Percentiles rank a stretch among this genome's conserved stretches.
Conservation (phyloP, 2,888 invertebrate genomes). For the Limnephilus auricula region DNA sequence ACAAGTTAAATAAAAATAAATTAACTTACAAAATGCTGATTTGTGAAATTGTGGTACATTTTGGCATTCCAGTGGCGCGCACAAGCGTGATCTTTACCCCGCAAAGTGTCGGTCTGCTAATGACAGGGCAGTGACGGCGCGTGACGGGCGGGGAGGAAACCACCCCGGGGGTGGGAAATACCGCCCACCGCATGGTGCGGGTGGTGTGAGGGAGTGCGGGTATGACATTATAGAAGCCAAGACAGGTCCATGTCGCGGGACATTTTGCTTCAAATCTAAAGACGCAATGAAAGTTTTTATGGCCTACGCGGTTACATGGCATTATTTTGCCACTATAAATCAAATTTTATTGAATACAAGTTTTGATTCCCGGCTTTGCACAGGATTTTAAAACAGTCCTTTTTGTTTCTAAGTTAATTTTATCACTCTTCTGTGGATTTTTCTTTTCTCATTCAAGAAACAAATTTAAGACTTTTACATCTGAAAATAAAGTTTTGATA, state of each 20-base stretch:
- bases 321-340: background rate
- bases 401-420: no score
- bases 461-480: no score
- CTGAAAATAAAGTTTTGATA: no score
- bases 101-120: conserved; percentile 65
- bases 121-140: conserved; percentile 60
- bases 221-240: background rate
- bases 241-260: background rate
- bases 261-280: background rate
- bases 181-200: background rate
- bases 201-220: background rate
- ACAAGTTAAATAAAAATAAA: background rate
- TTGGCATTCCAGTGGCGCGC: conserved; percentile 42
- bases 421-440: no score
- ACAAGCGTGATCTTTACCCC: conserved; percentile 55
- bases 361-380: background rate
- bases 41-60: conserved; percentile 15
- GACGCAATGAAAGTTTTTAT: background rate
- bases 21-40: background rate
- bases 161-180: background rate
- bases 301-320: background rate
- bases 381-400: background rate
- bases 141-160: conserved; percentile 37
- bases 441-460: no score
- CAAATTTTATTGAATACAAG: background rate